These are phyloP conservation scores for Hypena proboscidalis DNA, from an alignment of 2,888 invertebrate genomes.

Conservation along the genomic window DNA sequence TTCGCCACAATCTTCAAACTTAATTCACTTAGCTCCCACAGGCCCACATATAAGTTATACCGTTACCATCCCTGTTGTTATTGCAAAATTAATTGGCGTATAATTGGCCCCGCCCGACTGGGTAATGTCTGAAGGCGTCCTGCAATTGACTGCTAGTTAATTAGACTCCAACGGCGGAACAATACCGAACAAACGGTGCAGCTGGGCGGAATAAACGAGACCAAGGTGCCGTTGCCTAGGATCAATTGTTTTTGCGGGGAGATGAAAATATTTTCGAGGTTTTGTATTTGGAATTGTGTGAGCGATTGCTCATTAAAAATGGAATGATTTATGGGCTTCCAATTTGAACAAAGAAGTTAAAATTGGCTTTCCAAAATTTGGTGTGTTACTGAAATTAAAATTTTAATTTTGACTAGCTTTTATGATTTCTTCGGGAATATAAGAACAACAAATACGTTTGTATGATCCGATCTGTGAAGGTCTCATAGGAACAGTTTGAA, in stretches of 20 bases:
- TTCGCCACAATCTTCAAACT: background rate
- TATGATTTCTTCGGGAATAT: too few species aligned
- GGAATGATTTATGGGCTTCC: background rate
- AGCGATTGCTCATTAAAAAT: slow-evolving; percentile 3
- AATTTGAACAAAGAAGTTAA: too few species aligned
- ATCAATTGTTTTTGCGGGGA: slow-evolving; percentile 9
- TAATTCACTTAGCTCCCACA: slow-evolving; percentile 25
- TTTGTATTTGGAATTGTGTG: background rate
- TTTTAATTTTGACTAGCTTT: too few species aligned
- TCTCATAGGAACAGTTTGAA: too few species aligned
- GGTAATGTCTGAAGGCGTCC: slow-evolving; percentile 73
- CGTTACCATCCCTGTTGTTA: slow-evolving; percentile 56
- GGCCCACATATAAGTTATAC: slow-evolving; percentile 18
- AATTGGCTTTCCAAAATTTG: too few species aligned
- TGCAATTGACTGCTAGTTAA: slow-evolving; percentile 81
- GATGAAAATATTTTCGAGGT: slow-evolving; percentile 7
- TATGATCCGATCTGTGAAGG: too few species aligned
- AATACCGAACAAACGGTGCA: slow-evolving; percentile 60
- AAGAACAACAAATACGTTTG: too few species aligned
- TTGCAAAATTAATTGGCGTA: slow-evolving; percentile 81
- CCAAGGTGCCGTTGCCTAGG: slow-evolving; percentile 22
- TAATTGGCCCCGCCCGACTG: slow-evolving; percentile 75
- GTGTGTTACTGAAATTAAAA: too few species aligned
- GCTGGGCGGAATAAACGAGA: slow-evolving; percentile 49
- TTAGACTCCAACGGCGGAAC: slow-evolving; percentile 70